phyloP scores from a whole-genome alignment of 2,797 vertebrate genomes.

The Acanthopagrus latus region DNA sequence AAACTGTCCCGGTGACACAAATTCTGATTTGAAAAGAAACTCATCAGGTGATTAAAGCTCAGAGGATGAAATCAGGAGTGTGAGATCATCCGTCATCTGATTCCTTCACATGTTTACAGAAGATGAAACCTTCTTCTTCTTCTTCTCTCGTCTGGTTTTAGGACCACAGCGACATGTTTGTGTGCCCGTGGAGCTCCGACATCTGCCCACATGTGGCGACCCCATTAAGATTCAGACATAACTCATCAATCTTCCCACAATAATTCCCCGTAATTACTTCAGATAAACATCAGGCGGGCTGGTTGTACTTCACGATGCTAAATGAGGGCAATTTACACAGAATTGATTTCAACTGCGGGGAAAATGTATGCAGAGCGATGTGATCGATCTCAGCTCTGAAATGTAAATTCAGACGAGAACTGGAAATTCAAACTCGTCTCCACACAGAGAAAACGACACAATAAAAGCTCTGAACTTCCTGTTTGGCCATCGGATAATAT shows the following conservation, averaged over 20 bases:
- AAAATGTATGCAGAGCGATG: conserved; percentile 64
- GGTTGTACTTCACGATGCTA: conserved; percentile 67
- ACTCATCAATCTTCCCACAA: conserved; percentile 77
- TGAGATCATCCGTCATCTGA: no score
- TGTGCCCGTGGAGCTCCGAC: not conserved
- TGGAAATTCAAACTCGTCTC: not conserved
- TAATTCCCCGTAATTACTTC: conserved; percentile 79
- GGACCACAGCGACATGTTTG: not conserved
- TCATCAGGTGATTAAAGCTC: not conserved
- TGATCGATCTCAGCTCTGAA: conserved; percentile 47
- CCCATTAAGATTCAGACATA: conserved; percentile 75
- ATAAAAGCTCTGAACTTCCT: not conserved
- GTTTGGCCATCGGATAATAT: no score
- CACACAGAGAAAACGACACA: accelerated
- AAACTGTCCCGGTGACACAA: conserved; percentile 40
- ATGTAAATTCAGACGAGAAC: conserved; percentile 36
- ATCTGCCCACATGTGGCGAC: conserved; percentile 52
- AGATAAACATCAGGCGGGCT: conserved; percentile 81
- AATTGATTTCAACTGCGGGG: conserved; percentile 72
- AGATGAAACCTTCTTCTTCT: no score
- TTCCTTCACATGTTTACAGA: no score
- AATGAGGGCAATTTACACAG: conserved; percentile 83
- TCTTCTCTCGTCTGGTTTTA: not conserved
- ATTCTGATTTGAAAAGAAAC: not conserved
- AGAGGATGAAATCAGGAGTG: not conserved